Percentiles rank a stretch among this genome's conserved stretches.
These are phyloP conservation scores for Formica selysi DNA, from an alignment of 1,140 invertebrate species.

Conservation along the genomic window DNA sequence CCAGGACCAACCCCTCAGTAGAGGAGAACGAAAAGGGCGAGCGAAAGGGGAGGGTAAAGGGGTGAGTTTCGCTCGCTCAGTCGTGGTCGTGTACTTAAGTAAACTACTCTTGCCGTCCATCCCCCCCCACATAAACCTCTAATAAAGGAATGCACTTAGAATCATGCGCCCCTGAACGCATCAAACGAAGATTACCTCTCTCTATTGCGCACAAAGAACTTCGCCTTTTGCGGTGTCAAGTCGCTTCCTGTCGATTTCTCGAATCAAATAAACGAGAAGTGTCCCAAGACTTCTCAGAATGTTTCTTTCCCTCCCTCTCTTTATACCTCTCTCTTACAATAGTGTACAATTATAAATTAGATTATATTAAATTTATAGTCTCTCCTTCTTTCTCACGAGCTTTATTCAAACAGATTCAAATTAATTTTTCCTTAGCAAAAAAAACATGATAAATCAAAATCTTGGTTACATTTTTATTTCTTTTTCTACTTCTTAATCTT, in stretches of 20 bases:
- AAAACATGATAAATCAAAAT: neutral
- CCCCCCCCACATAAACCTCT: conserved; percentile 38
- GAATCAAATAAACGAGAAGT: conserved; percentile 33
- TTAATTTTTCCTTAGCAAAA: neutral
- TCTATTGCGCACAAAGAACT: conserved; percentile 24
- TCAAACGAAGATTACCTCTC: conserved; percentile 61
- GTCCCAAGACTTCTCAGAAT: neutral
- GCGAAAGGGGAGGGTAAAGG: neutral
- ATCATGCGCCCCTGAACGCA: conserved; percentile 41
- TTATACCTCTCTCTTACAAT: neutral
- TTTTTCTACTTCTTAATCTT: too few species aligned
- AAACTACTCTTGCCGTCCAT: conserved; percentile 63
- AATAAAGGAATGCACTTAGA: conserved; percentile 78
- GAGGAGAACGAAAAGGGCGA: conserved; percentile 39
- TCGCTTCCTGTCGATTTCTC: conserved; percentile 18
- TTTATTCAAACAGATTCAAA: neutral
- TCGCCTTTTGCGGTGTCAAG: neutral
- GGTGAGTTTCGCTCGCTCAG: conserved; percentile 50
- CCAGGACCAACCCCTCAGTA: conserved; percentile 31
- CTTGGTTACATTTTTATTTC: too few species aligned
- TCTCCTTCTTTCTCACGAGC: too few species aligned
- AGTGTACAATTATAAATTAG: neutral
- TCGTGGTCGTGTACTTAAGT: conserved; percentile 70
- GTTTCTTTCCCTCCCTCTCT: neutral
- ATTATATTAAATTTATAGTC: conserved; percentile 12